Conservation (phyloP, 2,797 vertebrate species). For the Spondyliosoma cantharus region DNA sequence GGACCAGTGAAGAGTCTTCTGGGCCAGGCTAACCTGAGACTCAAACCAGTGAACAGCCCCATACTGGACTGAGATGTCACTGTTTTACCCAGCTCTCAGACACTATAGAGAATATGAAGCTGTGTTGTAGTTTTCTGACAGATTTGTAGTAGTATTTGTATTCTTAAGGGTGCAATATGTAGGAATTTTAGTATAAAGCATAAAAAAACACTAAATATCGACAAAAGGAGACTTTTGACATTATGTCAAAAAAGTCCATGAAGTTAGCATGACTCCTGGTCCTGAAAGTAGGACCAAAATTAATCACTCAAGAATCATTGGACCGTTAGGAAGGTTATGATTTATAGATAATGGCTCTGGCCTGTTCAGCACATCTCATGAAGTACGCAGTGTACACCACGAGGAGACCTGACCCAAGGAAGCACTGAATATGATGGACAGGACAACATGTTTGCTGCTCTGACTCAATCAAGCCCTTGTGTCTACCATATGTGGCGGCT, state of each 20-base stretch:
- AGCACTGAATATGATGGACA: not conserved
- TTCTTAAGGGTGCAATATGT: no score
- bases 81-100: not conserved
- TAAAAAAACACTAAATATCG: no score
- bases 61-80: not conserved
- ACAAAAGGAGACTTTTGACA: no score
- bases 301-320: not conserved
- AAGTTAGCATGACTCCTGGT: not conserved
- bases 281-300: not conserved
- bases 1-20: not conserved
- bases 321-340: not conserved
- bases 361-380: not conserved
- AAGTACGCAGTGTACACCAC: not conserved
- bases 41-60: not conserved
- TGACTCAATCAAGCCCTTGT: not conserved
- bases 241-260: no score
- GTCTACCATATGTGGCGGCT: not conserved
- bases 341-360: fast-evolving
- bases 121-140: not conserved
- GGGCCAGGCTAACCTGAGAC: not conserved
- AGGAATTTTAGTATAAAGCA: no score
- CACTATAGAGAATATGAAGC: not conserved
- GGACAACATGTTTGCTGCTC: not conserved
- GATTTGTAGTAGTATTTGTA: not conserved
- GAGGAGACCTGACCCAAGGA: not conserved